Base-by-base conservation (phyloP, 2,888 invertebrate species). In the Lagria hirta region DNA sequence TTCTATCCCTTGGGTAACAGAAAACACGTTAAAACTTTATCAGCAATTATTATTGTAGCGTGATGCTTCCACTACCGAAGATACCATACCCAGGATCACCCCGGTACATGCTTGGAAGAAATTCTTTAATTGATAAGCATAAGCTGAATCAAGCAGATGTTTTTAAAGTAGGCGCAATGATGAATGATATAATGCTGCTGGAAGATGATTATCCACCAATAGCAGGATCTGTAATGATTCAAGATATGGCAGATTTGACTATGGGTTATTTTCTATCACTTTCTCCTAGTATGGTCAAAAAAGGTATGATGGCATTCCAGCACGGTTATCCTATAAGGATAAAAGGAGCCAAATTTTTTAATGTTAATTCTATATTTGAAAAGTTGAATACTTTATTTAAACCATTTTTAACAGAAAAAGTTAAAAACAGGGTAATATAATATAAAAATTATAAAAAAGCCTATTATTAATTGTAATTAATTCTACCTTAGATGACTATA, bases 141-240 rank as follows among this genome's bases (percentile, higher is more conserved):
- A 41, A 52, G 22, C 37, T 51, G 12, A 46, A 37, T 5, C 38
- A 47, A 16, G 32, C 33, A 13, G 36, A 53, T 20, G 55, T 81
- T 3, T 68, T 80, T 43, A 75, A 75, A 54, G 70, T 76, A 2
- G 71, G 75, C 1, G 72, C 74, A 36, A 76, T 81, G 72, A 64
- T 80, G 23, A 73, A 75, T 44, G 82, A 82, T 55, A 76, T 82
- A 43, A 58, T 77, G 33, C 55, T 82, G 52, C 57, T 77, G 8
- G 81, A 82, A 57, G 81, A 82, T 57, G 83, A 84, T 61, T 73
- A 78, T 51, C 74, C 75, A 18, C 66, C 74, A 26, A 68, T 81
- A 3, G 65, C 72, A 38, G 81, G 80, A 1, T 60, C 75, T 66
- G 69, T 77, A 16, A 70, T 76, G 5, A 61, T 84, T 13, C 67